phyloP scores from a whole-genome alignment of 2,797 vertebrate genomes.

The Chelidonichthys spinosus region DNA sequence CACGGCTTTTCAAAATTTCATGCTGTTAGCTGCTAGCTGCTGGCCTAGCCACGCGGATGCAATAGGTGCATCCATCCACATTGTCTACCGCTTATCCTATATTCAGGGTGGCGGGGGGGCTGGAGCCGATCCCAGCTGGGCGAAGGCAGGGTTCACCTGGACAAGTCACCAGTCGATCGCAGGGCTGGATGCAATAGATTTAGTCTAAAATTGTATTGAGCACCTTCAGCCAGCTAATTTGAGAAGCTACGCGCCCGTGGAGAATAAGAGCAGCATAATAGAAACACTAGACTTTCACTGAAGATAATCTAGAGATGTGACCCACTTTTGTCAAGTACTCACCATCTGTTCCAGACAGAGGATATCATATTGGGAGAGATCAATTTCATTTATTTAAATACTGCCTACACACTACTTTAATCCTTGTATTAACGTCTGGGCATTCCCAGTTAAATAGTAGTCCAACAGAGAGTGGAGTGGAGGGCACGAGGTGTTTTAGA shows the following conservation, averaged over 20 bases:
- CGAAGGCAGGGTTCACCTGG: too few species aligned
- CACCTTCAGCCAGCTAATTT: background rate
- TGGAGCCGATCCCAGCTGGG: too few species aligned
- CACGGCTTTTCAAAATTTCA: background rate
- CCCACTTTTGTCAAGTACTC: background rate
- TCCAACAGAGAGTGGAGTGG: background rate
- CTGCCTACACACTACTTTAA: conserved; percentile 9
- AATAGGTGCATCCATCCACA: too few species aligned
- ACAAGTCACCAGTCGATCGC: too few species aligned
- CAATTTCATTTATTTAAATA: conserved; percentile 16
- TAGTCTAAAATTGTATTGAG: background rate
- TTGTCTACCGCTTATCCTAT: too few species aligned
- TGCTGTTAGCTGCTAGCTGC: too few species aligned
- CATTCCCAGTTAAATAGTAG: conserved; percentile 3
- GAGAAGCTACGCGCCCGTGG: background rate
- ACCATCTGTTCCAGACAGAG: conserved; percentile 21
- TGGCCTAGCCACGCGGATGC: too few species aligned
- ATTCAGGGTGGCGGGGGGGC: too few species aligned
- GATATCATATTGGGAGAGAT: conserved; percentile 7
- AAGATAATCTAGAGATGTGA: conserved; percentile 10
- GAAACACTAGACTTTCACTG: background rate
- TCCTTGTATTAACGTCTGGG: conserved; percentile 9
- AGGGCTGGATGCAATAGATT: background rate
- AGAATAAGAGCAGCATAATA: background rate
- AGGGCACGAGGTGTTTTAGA: conserved; percentile 27